Evolutionary conservation across 2,888 invertebrate genomes (phyloP).

Genomic region (Philaethria dido): DNA sequence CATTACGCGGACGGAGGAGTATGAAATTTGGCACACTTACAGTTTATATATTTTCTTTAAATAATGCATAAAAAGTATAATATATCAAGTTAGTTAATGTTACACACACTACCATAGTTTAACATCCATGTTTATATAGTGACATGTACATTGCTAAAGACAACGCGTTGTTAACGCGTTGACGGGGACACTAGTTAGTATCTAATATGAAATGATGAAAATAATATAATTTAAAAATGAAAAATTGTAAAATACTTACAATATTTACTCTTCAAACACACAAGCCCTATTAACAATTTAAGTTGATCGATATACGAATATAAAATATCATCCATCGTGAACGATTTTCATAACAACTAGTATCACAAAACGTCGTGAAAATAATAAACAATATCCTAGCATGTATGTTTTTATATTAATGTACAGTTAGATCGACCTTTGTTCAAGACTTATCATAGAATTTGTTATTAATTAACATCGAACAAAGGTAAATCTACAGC

Average conservation of each 20-base stretch:
- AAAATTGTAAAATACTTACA: conserved; percentile 23
- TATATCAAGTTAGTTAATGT: no score
- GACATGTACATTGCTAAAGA: no score
- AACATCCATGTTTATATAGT: no score
- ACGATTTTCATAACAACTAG: conserved; percentile 16
- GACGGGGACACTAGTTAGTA: no score
- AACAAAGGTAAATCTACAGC: background rate
- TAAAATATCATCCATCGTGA: conserved; percentile 26
- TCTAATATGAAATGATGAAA: background rate
- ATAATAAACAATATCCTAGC: conserved; percentile 29
- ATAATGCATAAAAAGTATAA: no score
- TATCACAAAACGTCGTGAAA: conserved; percentile 17
- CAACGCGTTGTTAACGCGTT: no score
- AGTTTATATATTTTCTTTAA: no score
- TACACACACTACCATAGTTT: no score
- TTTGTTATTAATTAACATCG: conserved; percentile 10
- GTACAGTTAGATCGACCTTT: conserved; percentile 28
- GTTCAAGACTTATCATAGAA: conserved; percentile 22
- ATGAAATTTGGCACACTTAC: no score
- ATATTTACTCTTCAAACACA: conserved; percentile 28
- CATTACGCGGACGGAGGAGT: no score
- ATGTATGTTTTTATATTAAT: conserved; percentile 24
- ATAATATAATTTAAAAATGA: background rate
- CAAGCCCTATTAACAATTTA: conserved; percentile 31
- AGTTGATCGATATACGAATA: conserved; percentile 33